Evolutionary conservation across 2,113 vertebrate genomes (phyloP), one percentile per base, ranked within the genome.

Genomic region (Furnarius figulus): DNA sequence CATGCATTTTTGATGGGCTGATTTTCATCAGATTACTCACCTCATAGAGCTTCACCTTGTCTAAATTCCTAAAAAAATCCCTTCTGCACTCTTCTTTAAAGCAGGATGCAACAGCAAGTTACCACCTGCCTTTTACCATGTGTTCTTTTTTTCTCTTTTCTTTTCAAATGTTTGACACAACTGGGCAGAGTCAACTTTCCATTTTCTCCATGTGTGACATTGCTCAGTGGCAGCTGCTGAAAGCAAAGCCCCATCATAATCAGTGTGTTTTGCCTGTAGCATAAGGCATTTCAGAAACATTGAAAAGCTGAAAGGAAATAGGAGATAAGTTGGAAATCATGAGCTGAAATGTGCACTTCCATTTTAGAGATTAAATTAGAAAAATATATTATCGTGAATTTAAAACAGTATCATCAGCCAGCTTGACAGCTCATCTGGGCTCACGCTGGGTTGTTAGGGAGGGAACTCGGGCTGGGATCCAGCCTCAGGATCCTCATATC

Each of bases 181-280:
- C 87, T 65, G 91, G 94, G 89, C 94, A 96, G 93, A 95, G 87
- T 65, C 20, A 10, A 87, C 73, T 86, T 93, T 44, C 85, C 93
- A 56, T 94, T 97, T 91, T 95, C 74, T 89, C 87, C 47, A 35
- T 50, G 58, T 91, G 89, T 94, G 95, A 96, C 95, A 96, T 74
- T 82, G 84, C 94, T 94, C 91, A 92, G 93, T 85, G 91, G 94
- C 94, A 97, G 95, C 96, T 96, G 95, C 91, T 96, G 44, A 70
- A 91, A 96, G 91, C 89, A 95, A 94, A 94, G 66, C 81, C 93
- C 93, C 91, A 89, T 95, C 93, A 72, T 96, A 96, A 97, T 96
- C 96, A 97, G 91, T 12, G 66, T 97, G 96, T 97, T 97, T 97
- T 96, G 94, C 96, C 96, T 97, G 94, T 96, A 96, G 96, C 96